These are phyloP conservation scores for Gallinago jamesoni DNA, from an alignment of 2,113 vertebrate genomes.

Conservation along the genomic window DNA sequence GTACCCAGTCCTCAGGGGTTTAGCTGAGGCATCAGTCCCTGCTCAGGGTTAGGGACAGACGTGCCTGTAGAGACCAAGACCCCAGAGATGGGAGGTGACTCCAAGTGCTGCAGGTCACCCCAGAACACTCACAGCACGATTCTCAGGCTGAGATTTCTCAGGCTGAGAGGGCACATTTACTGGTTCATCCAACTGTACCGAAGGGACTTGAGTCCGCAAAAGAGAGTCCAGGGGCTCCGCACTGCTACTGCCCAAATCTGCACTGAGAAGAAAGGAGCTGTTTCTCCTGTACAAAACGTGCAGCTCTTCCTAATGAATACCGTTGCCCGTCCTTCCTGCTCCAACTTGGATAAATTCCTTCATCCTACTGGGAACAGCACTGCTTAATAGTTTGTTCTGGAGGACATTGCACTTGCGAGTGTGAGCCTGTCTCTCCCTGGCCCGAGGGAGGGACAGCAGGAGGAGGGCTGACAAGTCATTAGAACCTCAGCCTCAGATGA, in stretches of 20 bases:
- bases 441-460: neutral
- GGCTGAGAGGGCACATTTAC: neutral
- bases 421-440: neutral
- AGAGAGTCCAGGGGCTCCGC: neutral
- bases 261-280: neutral
- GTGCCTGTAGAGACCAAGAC: neutral
- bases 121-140: neutral
- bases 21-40: neutral
- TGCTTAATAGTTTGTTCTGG: no score
- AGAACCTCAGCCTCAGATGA: neutral
- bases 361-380: neutral
- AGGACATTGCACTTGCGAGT: neutral
- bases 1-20: neutral
- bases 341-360: neutral
- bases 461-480: neutral
- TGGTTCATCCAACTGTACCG: neutral
- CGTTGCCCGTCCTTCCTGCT: neutral
- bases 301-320: neutral
- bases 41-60: no score
- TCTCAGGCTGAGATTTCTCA: neutral
- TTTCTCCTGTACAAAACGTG: neutral
- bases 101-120: rapidly evolving
- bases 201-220: neutral
- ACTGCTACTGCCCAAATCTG: neutral
- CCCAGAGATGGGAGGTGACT: neutral